A percentile compares a stretch with the other conserved stretches of the same genome.
Evolutionary conservation across 64 coral and sea anemone genomes (phyloP).

Genomic region (Stichodactyla helianthus): DNA sequence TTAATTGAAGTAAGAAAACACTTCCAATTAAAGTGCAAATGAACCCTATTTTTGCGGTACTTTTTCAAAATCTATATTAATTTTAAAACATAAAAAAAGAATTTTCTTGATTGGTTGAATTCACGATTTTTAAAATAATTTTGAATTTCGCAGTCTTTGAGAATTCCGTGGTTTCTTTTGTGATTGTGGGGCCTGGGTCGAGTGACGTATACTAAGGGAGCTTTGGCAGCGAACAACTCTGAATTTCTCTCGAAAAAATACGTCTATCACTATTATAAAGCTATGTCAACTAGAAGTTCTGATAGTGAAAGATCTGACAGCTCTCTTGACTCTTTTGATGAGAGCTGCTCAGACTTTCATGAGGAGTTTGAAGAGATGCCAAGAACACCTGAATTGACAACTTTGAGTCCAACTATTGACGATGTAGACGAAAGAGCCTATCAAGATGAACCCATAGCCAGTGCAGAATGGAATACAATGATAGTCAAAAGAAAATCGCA

Average conservation of each 20-base stretch:
- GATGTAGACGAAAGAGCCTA: conserved; percentile 32
- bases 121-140: conserved; percentile 22
- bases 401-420: not conserved
- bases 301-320: conserved; percentile 6
- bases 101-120: not conserved
- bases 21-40: no score
- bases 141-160: conserved; percentile 13
- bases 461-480: conserved; percentile 43
- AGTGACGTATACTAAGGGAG: conserved; percentile 39
- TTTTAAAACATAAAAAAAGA: not conserved
- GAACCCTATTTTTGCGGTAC: no score
- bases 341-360: not conserved
- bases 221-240: conserved; percentile 1
- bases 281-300: conserved; percentile 4
- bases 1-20: no score
- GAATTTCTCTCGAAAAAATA: conserved; percentile 16
- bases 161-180: conserved; percentile 15
- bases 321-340: conserved; percentile 12
- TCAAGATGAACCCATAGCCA: conserved; percentile 31
- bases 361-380: conserved; percentile 1
- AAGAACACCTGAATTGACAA: not conserved
- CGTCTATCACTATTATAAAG: not conserved
- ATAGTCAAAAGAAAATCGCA: conserved; percentile 7
- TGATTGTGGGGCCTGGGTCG: conserved; percentile 3
- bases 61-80: no score